Base-by-base conservation (phyloP, 2,888 invertebrate species). In the Lypha dubia region DNA sequence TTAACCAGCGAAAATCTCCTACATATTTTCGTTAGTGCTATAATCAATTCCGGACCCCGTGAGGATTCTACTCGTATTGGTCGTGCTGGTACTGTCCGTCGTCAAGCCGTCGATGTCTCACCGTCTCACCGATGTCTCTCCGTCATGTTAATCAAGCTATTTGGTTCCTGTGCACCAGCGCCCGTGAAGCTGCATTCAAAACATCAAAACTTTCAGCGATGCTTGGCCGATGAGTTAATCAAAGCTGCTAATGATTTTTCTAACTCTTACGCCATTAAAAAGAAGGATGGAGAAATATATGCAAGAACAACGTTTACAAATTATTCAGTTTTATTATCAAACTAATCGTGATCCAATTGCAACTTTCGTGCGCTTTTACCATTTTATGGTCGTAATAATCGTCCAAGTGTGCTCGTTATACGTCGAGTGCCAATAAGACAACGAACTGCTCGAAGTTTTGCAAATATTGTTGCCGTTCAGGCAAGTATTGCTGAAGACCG, bases 221-320 rank as follows among this genome's bases (percentile, higher is more conserved):
- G 99, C 93, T 95, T 99, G 90, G 99, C 99, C 92, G 99, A 99
- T 94, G 99, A 99, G 93, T 95, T 99, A 80, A 99, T 99, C 93
- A 99, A 99, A 92, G 99, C 99, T 88, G 99, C 99, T 70, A 99
- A 99, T 95, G 99, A 99, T 88, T 99, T 99, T 86, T 99, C 99
- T 86, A 99, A 99, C 94, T 99, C 99, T 49, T 99, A 99, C 91
- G 99, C 99, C 89, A 99, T 99, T 94, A 99, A 99, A 95, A 99
- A 99, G 95, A 99, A 99, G 94, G 99, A 99, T 93, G 99, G 99
- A 94, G 99, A 99, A 95, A 97, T 99, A 97, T 99, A 99, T 98
- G 85, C 74, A 60, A 63, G 79, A 76, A 38, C 17, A 56, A 32
- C 79, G 24, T 1, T 79, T 84, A 70, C 20, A 67, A 51, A n/a